These are phyloP conservation scores for Cryptocephalus moraei DNA, from an alignment of 2,888 invertebrate genomes.

Conservation along the genomic window DNA sequence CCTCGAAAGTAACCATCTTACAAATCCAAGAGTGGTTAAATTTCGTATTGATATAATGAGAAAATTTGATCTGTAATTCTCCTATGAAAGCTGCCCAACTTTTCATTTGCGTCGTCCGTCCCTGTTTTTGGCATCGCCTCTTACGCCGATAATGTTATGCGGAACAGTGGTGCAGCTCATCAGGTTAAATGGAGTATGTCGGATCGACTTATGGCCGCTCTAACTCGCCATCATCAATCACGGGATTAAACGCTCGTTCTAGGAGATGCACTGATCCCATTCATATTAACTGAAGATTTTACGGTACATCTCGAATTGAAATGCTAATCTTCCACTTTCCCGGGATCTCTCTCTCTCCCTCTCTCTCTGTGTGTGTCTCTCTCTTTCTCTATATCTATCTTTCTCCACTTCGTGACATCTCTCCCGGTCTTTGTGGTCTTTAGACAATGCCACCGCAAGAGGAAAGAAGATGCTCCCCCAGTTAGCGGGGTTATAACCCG, in stretches of 20 bases:
- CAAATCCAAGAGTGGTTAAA: too few species aligned
- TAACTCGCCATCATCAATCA: constrained; percentile 35
- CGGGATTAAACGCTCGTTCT: constrained; percentile 33
- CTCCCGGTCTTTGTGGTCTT: background rate
- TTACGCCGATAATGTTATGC: constrained; percentile 26
- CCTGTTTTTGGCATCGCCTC: constrained; percentile 7
- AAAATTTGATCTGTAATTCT: too few species aligned
- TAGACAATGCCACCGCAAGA: background rate
- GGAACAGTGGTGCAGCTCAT: constrained; percentile 35
- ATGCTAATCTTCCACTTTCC: constrained; percentile 15
- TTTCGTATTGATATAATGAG: too few species aligned
- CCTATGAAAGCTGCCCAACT: too few species aligned
- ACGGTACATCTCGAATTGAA: constrained; percentile 26
- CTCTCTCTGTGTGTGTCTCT: too few species aligned
- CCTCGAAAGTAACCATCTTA: too few species aligned
- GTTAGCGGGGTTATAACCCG: too few species aligned
- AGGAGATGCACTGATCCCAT: constrained; percentile 27
- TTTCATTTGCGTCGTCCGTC: background rate
- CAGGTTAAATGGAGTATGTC: constrained; percentile 39
- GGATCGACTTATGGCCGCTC: constrained; percentile 35
- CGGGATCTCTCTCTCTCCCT: too few species aligned
- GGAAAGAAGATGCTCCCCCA: too few species aligned
- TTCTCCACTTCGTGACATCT: background rate
- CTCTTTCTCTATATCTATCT: too few species aligned
- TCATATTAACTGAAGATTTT: constrained; percentile 32